Conservation (phyloP, 2,797 vertebrate species). For the Crenichthys baileyi region DNA sequence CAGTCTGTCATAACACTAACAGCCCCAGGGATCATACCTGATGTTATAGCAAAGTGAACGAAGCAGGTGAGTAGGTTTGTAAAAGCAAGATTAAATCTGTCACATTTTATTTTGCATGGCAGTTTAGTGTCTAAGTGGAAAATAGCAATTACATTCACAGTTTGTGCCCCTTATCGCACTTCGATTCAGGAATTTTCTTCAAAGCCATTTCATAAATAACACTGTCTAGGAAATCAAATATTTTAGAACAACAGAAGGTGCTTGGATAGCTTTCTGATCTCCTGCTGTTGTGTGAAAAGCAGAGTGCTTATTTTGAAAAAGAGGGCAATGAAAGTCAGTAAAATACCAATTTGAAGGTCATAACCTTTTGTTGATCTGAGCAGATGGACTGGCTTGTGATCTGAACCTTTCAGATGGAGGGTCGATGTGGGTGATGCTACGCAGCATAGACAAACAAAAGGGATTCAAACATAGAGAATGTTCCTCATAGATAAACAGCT, state of each 20-base stretch:
- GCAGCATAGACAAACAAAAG: slow-evolving; percentile 20
- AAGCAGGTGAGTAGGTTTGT: slow-evolving; percentile 44
- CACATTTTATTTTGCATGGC: slow-evolving; percentile 41
- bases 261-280: slow-evolving; percentile 33
- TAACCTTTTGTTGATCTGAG: slow-evolving; percentile 76
- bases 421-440: slow-evolving; percentile 47
- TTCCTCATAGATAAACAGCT: slow-evolving; percentile 25
- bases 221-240: slow-evolving; percentile 13
- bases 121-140: slow-evolving; percentile 22
- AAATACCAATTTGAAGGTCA: slow-evolving; percentile 80
- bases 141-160: slow-evolving; percentile 22
- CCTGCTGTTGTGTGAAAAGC: slow-evolving; percentile 33
- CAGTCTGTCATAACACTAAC: slow-evolving; percentile 41
- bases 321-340: slow-evolving; percentile 70
- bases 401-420: slow-evolving; percentile 67
- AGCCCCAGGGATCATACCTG: slow-evolving; percentile 25
- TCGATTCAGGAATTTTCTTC: slow-evolving; percentile 18
- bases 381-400: slow-evolving; percentile 69
- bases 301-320: slow-evolving; percentile 52
- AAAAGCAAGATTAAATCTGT: slow-evolving; percentile 47
- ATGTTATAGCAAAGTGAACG: slow-evolving; percentile 9
- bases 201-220: slow-evolving; percentile 33
- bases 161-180: slow-evolving; percentile 10
- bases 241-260: not conserved
- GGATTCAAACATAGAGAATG: slow-evolving; percentile 27